Conservation (phyloP, 1,140 invertebrate species). For the Trichonephila clavipes region DNA sequence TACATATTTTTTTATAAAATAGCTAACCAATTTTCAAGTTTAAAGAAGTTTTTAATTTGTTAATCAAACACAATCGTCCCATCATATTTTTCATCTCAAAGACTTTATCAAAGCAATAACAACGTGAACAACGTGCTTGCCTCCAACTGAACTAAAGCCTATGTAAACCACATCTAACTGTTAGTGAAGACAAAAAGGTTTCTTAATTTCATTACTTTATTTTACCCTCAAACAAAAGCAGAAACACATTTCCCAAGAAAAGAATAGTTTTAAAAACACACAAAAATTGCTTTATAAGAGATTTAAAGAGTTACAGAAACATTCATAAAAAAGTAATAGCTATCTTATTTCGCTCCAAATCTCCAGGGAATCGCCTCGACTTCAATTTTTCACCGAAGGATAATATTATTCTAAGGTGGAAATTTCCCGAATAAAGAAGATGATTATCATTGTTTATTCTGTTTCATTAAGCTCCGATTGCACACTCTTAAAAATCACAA, state of each 20-base stretch:
- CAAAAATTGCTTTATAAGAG: not conserved
- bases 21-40: too few species aligned
- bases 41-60: too few species aligned
- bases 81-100: too few species aligned
- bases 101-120: too few species aligned
- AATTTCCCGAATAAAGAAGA: not conserved
- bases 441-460: conserved; percentile 46
- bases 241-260: not conserved
- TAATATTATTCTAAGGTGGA: not conserved
- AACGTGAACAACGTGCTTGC: not conserved
- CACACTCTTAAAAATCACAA: not conserved
- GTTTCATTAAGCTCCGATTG: not conserved
- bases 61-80: too few species aligned
- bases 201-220: conserved; percentile 4
- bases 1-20: too few species aligned
- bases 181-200: not conserved
- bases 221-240: not conserved
- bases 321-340: conserved; percentile 6
- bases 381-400: conserved; percentile 19
- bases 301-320: not conserved
- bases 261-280: not conserved
- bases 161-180: not conserved
- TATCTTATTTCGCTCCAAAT: not conserved
- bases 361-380: not conserved
- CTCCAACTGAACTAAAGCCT: not conserved